phyloP scores from a whole-genome alignment of 30 jellyfish, hydroid and myxozoan genomes.

The Hydractinia echinata region DNA sequence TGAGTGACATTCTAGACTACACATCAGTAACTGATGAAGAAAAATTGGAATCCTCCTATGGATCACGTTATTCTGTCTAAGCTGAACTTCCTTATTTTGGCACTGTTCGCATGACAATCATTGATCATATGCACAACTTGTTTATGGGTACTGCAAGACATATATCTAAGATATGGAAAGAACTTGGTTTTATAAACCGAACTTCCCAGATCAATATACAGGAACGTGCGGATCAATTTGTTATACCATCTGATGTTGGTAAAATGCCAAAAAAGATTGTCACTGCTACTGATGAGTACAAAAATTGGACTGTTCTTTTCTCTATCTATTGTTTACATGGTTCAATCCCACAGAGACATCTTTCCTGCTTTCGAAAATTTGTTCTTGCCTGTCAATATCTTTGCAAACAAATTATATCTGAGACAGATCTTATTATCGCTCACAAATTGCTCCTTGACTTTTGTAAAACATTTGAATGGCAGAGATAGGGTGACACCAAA shows the following conservation, averaged over 20 bases:
- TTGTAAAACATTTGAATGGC: neutral
- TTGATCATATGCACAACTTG: too few relatives aligned
- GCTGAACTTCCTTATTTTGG: too few relatives aligned
- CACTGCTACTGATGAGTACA: constrained; percentile 1
- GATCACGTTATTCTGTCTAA: too few relatives aligned
- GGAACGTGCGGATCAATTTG: neutral
- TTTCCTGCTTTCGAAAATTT: neutral
- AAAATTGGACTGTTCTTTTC: constrained; percentile 11
- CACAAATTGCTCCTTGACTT: neutral
- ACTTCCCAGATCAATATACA: neutral
- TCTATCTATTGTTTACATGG: neutral
- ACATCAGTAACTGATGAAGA: too few relatives aligned
- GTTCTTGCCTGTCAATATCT: constrained; percentile 8
- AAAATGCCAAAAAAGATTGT: constrained; percentile 5
- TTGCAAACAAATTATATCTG: neutral
- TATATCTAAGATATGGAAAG: neutral
- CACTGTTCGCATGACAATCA: too few relatives aligned
- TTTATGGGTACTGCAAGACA: neutral
- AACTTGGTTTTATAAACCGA: neutral
- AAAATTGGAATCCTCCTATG: too few relatives aligned
- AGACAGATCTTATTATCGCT: neutral
- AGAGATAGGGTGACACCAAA: neutral
- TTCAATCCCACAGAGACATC: neutral
- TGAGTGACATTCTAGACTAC: too few relatives aligned
- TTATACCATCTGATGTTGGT: constrained; percentile 14